Base-by-base conservation (phyloP, 2,113 vertebrate species). In the Otus sunia region DNA sequence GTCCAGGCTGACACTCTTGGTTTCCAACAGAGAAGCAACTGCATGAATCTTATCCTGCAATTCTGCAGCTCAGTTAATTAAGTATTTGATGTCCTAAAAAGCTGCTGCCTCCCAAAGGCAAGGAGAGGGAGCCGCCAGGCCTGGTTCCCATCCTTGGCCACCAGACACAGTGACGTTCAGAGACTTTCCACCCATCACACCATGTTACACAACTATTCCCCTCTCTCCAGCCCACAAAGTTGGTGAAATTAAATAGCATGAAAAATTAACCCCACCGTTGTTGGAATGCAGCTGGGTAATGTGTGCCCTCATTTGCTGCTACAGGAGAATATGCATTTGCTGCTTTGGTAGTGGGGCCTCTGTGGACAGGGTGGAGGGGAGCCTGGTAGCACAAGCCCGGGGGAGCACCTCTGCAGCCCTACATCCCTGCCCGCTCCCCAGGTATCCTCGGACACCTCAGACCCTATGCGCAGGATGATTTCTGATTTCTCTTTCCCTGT, bases 31-130 rank as follows among this genome's bases (percentile, higher is more conserved):
- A 49, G 91, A 85, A 85, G 69, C 56, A 85, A 43, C 91, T 75
- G 66, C 58, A 34, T 64, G 49, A 93, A 52, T 62, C 73, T 87
- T 85, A 89, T 20, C 58, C 94, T 83, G 49, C 34, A 64, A 4
- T 90, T 94, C 62, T 87, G 84, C 55, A 87, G 60, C 88, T 95
- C 71, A 76, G 58, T 89, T 94, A 92, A 90, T 91, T 91, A 82
- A 73, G 88, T 45, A 81, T 87, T 79, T 95, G 69, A 89, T 87
- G 77, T 73, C 92, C 45, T 53, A 27, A 91, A 76, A 94, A 91
- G 66, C 92, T 92, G 39, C 73, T 94, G 79, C 47, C 56, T 94
- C 62, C 56, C 73, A 91, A 84, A 88, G 60, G 56, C 67, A 56
- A 66, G 60, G 63, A 80, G 82, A 80, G 50, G 37, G 41, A 92